Conservation (phyloP, 2,888 invertebrate species). For the Acleris holmiana region DNA sequence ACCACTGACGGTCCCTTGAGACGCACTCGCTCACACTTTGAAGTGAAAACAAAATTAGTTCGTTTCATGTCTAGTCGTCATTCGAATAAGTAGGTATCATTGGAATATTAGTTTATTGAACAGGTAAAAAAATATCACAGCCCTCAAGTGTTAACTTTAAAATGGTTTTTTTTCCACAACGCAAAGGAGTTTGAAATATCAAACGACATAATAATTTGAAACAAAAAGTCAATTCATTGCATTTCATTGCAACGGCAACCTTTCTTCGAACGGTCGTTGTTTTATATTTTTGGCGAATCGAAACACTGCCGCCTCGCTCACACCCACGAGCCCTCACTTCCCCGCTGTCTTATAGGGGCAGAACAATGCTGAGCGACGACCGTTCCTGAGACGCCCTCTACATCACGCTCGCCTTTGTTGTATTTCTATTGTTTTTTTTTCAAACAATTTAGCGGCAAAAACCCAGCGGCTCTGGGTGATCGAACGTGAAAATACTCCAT, state of each 20-base stretch:
- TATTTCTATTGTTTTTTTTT: constrained; percentile 66
- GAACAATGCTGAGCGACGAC: constrained; percentile 62
- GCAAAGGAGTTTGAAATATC: too few relatives aligned
- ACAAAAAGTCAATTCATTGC: too few relatives aligned
- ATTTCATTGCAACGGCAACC: too few relatives aligned
- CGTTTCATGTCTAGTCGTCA: neutral
- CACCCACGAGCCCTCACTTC: constrained; percentile 14
- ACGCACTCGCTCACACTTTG: constrained; percentile 28
- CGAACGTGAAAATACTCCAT: constrained; percentile 56
- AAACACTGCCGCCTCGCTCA: constrained; percentile 10
- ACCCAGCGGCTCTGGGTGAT: constrained; percentile 50
- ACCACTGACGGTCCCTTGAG: constrained; percentile 13
- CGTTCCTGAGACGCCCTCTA: constrained; percentile 63
- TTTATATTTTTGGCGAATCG: constrained; percentile 11
- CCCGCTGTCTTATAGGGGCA: constrained; percentile 52
- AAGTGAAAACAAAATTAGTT: constrained; percentile 25
- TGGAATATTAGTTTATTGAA: neutral
- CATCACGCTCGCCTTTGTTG: constrained; percentile 69
- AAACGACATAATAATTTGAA: too few relatives aligned
- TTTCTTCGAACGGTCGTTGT: neutral
- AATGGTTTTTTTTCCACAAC: too few relatives aligned
- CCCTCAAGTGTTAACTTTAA: too few relatives aligned
- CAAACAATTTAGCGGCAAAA: constrained; percentile 63
- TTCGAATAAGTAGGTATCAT: neutral
- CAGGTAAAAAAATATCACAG: too few relatives aligned